A percentile compares a stretch with the other conserved stretches of the same genome.
Evolutionary conservation across 2,888 invertebrate genomes (phyloP).

Genomic region (Clistopyga incitator): DNA sequence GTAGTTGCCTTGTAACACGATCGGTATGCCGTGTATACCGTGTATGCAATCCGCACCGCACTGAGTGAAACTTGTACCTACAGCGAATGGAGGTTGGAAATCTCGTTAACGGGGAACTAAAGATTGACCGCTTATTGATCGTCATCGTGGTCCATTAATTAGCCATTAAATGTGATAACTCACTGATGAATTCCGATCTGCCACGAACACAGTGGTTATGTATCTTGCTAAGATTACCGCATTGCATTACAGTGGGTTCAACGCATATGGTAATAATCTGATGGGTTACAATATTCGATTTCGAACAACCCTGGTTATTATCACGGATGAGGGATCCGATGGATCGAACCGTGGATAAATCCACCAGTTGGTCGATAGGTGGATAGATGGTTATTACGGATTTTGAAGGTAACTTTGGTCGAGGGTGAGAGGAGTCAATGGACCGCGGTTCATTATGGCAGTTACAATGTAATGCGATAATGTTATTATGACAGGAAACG

Average conservation of each 20-base stretch:
- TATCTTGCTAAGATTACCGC: neutral
- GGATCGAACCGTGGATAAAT: too few relatives aligned
- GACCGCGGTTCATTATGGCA: too few relatives aligned
- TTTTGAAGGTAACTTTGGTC: too few relatives aligned
- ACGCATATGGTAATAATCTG: neutral
- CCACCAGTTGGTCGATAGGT: too few relatives aligned
- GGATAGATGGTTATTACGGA: too few relatives aligned
- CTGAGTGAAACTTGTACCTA: neutral
- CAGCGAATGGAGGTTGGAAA: slow-evolving; percentile 1
- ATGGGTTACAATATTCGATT: neutral
- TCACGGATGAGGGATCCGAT: too few relatives aligned
- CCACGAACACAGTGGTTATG: neutral
- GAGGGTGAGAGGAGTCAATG: too few relatives aligned
- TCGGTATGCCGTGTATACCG: slow-evolving; percentile 32
- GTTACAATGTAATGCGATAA: too few relatives aligned
- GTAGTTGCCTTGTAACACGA: slow-evolving; percentile 38
- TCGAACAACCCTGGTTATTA: neutral
- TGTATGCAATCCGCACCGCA: slow-evolving; percentile 6
- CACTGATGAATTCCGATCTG: neutral
- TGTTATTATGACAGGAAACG: too few relatives aligned
- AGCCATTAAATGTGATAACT: too few relatives aligned
- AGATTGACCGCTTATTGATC: slow-evolving; percentile 2
- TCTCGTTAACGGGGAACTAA: neutral
- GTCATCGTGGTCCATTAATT: neutral
- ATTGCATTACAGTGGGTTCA: neutral